These are phyloP conservation scores for Rhea pennata DNA, from an alignment of 2,113 vertebrate species.

Conservation along the genomic window DNA sequence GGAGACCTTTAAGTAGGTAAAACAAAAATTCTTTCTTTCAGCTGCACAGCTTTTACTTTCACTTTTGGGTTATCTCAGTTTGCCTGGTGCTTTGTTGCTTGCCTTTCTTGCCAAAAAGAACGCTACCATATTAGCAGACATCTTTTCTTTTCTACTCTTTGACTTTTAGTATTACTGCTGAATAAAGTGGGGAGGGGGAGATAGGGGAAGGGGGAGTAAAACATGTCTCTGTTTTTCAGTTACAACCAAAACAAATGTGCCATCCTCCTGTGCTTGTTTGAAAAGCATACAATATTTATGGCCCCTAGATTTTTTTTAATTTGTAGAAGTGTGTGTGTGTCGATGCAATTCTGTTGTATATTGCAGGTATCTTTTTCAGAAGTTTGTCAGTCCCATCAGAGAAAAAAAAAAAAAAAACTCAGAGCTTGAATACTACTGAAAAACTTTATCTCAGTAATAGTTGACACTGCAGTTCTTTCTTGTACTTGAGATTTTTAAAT, in stretches of 20 bases:
- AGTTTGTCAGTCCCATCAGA: neutral
- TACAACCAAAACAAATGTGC: neutral
- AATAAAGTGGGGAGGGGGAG: neutral
- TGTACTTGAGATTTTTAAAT: neutral
- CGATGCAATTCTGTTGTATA: neutral
- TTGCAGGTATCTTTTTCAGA: neutral
- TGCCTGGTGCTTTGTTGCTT: neutral
- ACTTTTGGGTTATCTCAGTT: neutral
- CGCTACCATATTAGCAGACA: neutral
- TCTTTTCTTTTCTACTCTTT: neutral
- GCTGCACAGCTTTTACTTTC: conserved; percentile 13
- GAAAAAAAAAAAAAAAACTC: neutral
- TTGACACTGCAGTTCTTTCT: neutral
- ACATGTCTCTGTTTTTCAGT: neutral
- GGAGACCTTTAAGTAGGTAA: neutral
- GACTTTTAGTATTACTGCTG: neutral
- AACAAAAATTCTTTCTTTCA: conserved; percentile 16
- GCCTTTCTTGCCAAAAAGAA: neutral
- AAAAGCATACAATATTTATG: neutral
- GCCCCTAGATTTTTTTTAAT: neutral
- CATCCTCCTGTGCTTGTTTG: neutral
- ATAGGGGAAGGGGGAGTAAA: neutral
- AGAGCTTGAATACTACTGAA: neutral
- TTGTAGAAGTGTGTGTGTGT: neutral
- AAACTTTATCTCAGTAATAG: neutral